These are phyloP conservation scores for Melinopterus prodromus DNA, from an alignment of 2,888 invertebrate species.

Conservation along the genomic window DNA sequence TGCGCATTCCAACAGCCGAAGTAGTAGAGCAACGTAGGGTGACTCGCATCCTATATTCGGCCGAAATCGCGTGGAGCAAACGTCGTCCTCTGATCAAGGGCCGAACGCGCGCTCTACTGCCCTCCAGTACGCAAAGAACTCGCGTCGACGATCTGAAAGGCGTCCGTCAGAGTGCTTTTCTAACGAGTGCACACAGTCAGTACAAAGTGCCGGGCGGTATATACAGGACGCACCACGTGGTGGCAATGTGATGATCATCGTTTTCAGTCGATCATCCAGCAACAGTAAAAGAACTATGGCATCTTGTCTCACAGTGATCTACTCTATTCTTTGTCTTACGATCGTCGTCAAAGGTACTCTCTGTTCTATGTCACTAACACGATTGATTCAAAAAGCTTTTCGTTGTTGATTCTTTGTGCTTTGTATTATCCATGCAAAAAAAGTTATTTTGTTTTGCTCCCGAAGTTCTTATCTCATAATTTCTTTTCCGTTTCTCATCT, in stretches of 20 bases:
- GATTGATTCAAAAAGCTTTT: background rate
- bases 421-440: background rate
- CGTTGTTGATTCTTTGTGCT: background rate
- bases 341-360: background rate
- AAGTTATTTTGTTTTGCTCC: background rate
- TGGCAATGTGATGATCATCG: background rate
- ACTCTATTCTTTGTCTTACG: background rate
- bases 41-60: background rate
- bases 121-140: background rate
- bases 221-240: background rate
- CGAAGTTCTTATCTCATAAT: too few species aligned
- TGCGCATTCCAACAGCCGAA: background rate
- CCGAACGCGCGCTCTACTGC: background rate
- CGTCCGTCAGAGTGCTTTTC: background rate
- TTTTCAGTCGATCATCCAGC: background rate
- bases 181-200: background rate
- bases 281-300: background rate
- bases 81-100: background rate
- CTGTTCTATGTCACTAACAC: background rate
- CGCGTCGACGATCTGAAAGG: background rate
- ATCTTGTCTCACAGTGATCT: background rate
- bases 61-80: constrained; percentile 4
- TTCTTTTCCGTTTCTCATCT: too few species aligned
- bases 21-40: too few species aligned
- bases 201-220: background rate